Percentiles rank a stretch among this genome's conserved stretches.
Conservation (phyloP, 2,797 vertebrate genomes). For the Chromis chromis region DNA sequence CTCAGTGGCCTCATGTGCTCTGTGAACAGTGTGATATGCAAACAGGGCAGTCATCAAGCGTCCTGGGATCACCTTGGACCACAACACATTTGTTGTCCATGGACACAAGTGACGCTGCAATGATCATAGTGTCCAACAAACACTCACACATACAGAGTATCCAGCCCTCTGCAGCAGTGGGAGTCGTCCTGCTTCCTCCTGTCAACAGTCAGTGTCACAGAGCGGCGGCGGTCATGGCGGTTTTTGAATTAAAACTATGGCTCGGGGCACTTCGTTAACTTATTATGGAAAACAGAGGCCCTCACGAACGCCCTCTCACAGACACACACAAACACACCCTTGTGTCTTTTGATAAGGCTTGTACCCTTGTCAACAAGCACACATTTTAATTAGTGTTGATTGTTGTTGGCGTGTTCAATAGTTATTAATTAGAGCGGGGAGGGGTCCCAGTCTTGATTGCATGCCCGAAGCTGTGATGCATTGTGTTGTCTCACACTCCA, state of each 20-base stretch:
- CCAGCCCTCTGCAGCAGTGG: conserved; percentile 28
- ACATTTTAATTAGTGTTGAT: conserved; percentile 96
- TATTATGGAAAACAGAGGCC: conserved; percentile 89
- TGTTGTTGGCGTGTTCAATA: conserved; percentile 92
- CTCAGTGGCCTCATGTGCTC: neutral
- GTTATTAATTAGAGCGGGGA: conserved; percentile 90
- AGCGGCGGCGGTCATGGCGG: conserved; percentile 58
- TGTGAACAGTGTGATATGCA: neutral
- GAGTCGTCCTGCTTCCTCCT: conserved; percentile 52
- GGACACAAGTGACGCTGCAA: neutral
- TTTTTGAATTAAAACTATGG: conserved; percentile 82
- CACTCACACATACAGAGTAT: conserved; percentile 1
- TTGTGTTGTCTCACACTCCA: conserved; percentile 80
- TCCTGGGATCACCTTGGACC: neutral
- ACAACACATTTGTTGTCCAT: neutral
- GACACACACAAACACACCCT: conserved; percentile 55
- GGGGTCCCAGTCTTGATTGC: conserved; percentile 83
- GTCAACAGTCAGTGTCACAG: conserved; percentile 67
- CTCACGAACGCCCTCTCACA: conserved; percentile 52
- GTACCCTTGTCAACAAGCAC: conserved; percentile 90
- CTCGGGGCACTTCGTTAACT: conserved; percentile 87
- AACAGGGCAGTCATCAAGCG: too few relatives aligned
- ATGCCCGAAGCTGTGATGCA: conserved; percentile 84
- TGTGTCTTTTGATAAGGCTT: conserved; percentile 75
- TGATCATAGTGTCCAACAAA: neutral